A percentile compares a stretch with the other conserved stretches of the same genome.
These are phyloP conservation scores for Furnarius figulus DNA, from an alignment of 2,113 vertebrate species.

Conservation along the genomic window DNA sequence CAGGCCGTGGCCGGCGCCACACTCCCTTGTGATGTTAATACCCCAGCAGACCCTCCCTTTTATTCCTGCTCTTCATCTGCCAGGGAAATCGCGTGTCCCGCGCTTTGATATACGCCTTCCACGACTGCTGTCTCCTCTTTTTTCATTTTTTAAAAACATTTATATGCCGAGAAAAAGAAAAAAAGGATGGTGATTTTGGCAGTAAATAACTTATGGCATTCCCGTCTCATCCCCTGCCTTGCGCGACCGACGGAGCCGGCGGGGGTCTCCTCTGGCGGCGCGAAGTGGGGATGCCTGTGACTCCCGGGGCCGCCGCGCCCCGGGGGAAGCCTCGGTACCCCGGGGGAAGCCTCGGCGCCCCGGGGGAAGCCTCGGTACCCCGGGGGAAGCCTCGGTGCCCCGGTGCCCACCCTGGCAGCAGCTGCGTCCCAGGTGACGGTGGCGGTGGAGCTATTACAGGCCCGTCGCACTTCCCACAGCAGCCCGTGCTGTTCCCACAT, in stretches of 20 bases:
- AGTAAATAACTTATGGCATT: constrained; percentile 68
- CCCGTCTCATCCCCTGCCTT: constrained; percentile 11
- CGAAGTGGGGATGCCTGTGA: neutral
- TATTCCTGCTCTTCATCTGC: constrained; percentile 47
- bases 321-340: neutral
- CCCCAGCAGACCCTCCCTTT: neutral
- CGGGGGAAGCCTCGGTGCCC: neutral
- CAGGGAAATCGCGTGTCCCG: neutral
- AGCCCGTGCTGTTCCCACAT: constrained; percentile 46
- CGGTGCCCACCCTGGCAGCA: neutral
- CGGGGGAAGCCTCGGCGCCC: neutral
- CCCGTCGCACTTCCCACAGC: neutral
- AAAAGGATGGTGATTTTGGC: constrained; percentile 37
- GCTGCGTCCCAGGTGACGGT: neutral
- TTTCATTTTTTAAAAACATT: neutral
- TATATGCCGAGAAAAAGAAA: neutral
- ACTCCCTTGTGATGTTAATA: constrained; percentile 73
- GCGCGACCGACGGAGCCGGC: neutral
- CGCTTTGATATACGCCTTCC: constrained; percentile 71
- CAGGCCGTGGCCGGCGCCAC: constrained; percentile 36
- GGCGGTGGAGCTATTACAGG: neutral
- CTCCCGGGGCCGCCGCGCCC: neutral
- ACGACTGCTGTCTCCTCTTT: neutral
- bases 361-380: neutral
- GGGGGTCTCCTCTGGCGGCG: too few relatives aligned